phyloP scores from a whole-genome alignment of 2,113 vertebrate genomes.

The Pomatorhinus ruficollis region DNA sequence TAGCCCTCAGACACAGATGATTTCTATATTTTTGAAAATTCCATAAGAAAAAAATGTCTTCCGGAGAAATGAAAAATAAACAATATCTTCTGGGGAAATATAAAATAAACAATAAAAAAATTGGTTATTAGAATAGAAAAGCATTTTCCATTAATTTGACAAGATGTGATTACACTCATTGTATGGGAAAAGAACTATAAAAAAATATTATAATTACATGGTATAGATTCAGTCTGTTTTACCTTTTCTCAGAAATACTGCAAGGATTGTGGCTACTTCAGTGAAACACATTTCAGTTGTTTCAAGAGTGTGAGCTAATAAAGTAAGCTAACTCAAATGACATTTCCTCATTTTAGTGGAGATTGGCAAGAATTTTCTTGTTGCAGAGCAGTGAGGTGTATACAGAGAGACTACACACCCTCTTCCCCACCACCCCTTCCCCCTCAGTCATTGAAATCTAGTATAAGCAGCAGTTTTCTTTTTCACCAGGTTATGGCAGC shows the following conservation, averaged over 20 bases:
- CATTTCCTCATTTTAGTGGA: neutral
- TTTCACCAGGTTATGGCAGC: neutral
- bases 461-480: neutral
- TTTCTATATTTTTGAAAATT: neutral
- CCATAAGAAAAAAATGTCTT: neutral
- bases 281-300: neutral
- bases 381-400: neutral
- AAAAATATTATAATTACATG: neutral
- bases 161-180: neutral
- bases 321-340: neutral
- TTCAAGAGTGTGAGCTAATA: neutral
- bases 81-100: neutral
- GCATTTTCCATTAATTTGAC: neutral
- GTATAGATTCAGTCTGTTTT: neutral
- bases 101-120: neutral
- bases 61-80: neutral
- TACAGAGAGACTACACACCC: neutral
- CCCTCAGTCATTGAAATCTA: neutral
- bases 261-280: neutral
- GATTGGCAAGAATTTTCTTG: neutral
- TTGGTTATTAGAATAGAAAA: neutral
- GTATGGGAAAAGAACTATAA: neutral
- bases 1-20: neutral
- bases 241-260: neutral
- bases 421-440: neutral